Percentiles rank a stretch among this genome's conserved stretches.
Evolutionary conservation across 1,140 invertebrate species (phyloP).

Genomic region (Drosophila rufa): DNA sequence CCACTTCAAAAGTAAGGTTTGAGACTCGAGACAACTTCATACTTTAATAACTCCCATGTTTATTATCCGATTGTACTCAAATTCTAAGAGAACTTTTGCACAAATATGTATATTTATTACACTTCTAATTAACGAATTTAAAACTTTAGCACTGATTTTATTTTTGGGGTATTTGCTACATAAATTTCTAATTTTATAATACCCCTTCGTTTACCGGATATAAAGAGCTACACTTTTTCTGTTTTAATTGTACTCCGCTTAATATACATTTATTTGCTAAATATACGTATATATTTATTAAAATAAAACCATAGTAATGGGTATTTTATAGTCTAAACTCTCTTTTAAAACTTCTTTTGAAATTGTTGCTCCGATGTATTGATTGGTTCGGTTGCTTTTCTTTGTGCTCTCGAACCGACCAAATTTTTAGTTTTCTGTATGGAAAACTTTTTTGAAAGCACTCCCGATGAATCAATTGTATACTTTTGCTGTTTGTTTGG

Average conservation of each 20-base stretch:
- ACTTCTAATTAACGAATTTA: too few relatives aligned
- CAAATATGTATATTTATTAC: too few relatives aligned
- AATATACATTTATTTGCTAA: too few relatives aligned
- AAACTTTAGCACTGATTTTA: too few relatives aligned
- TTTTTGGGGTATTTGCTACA: too few relatives aligned
- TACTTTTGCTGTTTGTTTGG: slow-evolving; percentile 40
- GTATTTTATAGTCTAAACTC: background rate
- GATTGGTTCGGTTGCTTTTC: slow-evolving; percentile 29
- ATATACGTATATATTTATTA: background rate
- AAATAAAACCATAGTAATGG: background rate
- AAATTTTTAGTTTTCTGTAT: slow-evolving; percentile 41
- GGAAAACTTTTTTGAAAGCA: slow-evolving; percentile 47
- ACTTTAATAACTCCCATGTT: background rate
- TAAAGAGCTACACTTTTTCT: too few relatives aligned
- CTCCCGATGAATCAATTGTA: slow-evolving; percentile 44
- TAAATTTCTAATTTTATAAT: too few relatives aligned
- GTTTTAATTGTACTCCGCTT: too few relatives aligned
- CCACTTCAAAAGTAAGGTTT: too few relatives aligned
- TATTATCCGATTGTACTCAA: background rate
- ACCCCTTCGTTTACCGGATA: too few relatives aligned
- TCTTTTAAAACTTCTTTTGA: background rate
- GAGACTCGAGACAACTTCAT: background rate
- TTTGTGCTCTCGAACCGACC: slow-evolving; percentile 9
- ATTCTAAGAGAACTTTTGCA: too few relatives aligned
- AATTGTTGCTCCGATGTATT: slow-evolving; percentile 25